phyloP scores from a whole-genome alignment of 2,113 vertebrate species.

The Capreolus pygargus region DNA sequence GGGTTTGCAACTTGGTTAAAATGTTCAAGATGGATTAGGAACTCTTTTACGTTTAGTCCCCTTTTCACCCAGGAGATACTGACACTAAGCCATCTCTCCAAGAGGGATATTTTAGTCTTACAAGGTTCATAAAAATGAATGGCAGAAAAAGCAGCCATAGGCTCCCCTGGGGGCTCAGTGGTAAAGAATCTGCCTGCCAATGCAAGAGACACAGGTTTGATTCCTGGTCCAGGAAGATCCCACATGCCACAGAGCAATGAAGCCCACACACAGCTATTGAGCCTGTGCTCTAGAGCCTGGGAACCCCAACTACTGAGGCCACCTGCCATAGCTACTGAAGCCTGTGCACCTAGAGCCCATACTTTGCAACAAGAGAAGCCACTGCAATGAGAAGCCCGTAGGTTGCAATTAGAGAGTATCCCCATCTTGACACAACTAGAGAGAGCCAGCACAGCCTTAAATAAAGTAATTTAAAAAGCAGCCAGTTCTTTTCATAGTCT shows the following conservation, averaged over 20 bases:
- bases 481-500: no score
- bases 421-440: background rate
- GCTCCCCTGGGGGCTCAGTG: background rate
- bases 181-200: background rate
- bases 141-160: background rate
- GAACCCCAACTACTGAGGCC: background rate
- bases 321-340: background rate
- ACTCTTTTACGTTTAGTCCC: background rate
- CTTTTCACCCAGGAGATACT: background rate
- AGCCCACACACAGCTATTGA: background rate
- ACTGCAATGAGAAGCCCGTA: fast-evolving
- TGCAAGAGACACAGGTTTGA: background rate
- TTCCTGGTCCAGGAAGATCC: background rate
- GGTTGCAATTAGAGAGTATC: background rate
- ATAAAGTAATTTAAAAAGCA: background rate
- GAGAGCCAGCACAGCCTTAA: background rate
- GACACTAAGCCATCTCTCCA: background rate
- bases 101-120: background rate
- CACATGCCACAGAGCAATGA: background rate
- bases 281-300: background rate
- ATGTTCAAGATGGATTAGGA: background rate
- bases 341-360: background rate
- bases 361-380: background rate
- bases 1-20: background rate
- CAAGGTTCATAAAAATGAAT: background rate